phyloP scores from a whole-genome alignment of 2,113 vertebrate species.

The Uropsilus gracilis region DNA sequence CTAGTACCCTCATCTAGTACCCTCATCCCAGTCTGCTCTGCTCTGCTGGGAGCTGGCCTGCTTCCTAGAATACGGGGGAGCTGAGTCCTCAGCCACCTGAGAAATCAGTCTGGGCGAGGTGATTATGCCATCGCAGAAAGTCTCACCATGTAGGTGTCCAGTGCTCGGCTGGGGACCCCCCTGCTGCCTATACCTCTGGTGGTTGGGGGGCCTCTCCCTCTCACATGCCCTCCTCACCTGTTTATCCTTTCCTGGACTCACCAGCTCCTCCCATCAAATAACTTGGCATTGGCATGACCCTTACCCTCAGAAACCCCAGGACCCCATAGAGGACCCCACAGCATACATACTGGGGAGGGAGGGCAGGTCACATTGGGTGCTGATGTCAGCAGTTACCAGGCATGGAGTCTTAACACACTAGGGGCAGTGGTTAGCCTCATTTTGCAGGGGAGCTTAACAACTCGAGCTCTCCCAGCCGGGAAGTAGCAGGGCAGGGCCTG shows the following conservation, averaged over 20 bases:
- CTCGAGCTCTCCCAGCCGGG: no score
- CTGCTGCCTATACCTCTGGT: no score
- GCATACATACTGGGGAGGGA: rapidly evolving
- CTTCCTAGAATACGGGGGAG: neutral
- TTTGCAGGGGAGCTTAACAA: neutral
- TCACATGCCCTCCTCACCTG: neutral
- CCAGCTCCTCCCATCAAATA: neutral
- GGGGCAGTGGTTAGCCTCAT: neutral
- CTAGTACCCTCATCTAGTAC: no score
- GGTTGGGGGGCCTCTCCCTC: neutral
- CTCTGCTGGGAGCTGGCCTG: neutral
- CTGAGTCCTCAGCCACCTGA: neutral
- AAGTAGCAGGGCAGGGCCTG: neutral
- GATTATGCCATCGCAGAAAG: neutral
- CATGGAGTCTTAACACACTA: neutral
- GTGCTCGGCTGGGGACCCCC: rapidly evolving
- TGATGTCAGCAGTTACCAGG: rapidly evolving
- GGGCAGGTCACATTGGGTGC: neutral
- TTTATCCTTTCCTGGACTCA: neutral
- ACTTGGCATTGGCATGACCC: rapidly evolving
- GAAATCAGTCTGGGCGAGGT: neutral
- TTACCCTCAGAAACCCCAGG: neutral
- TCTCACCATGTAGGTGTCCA: neutral
- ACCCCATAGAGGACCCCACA: rapidly evolving
- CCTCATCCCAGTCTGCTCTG: neutral